phyloP scores from a whole-genome alignment of 2,113 vertebrate species.

The Sander lucioperca region DNA sequence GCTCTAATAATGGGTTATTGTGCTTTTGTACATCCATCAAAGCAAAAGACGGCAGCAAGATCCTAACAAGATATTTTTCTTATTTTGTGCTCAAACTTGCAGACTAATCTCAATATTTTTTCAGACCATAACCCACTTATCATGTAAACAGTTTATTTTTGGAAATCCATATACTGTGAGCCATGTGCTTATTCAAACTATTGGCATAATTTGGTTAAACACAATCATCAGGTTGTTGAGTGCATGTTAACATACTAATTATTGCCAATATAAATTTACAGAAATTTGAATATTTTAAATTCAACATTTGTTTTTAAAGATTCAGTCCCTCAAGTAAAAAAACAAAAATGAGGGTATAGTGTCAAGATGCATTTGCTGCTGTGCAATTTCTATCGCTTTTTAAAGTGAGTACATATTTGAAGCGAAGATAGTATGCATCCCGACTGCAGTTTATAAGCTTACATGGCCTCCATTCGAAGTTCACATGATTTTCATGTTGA shows the following conservation, averaged over 20 bases:
- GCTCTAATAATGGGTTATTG: slow-evolving; percentile 19
- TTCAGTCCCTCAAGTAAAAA: slow-evolving; percentile 77
- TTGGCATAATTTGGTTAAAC: slow-evolving; percentile 31
- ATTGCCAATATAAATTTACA: slow-evolving; percentile 79
- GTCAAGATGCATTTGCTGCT: slow-evolving; percentile 74
- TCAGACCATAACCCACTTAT: neutral
- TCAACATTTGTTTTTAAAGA: slow-evolving; percentile 66
- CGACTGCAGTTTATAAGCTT: slow-evolving; percentile 60
- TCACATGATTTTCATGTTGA: slow-evolving; percentile 99
- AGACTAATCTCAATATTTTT: neutral
- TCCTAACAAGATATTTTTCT: neutral
- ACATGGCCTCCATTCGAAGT: slow-evolving; percentile 40
- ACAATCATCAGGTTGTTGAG: slow-evolving; percentile 9
- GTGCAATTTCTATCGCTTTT: slow-evolving; percentile 65
- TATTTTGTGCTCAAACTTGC: slow-evolving; percentile 13
- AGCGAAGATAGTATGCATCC: slow-evolving; percentile 64
- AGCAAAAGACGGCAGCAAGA: slow-evolving; percentile 25
- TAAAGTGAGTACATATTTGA: slow-evolving; percentile 68
- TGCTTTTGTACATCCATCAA: slow-evolving; percentile 57
- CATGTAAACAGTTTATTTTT: slow-evolving; percentile 27
- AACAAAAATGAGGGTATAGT: slow-evolving; percentile 54
- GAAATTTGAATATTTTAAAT: slow-evolving; percentile 68
- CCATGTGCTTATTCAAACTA: slow-evolving; percentile 45
- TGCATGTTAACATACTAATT: slow-evolving; percentile 75
- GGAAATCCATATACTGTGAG: neutral